Conservation (phyloP, 2,113 vertebrate genomes). For the Acinonyx jubatus region DNA sequence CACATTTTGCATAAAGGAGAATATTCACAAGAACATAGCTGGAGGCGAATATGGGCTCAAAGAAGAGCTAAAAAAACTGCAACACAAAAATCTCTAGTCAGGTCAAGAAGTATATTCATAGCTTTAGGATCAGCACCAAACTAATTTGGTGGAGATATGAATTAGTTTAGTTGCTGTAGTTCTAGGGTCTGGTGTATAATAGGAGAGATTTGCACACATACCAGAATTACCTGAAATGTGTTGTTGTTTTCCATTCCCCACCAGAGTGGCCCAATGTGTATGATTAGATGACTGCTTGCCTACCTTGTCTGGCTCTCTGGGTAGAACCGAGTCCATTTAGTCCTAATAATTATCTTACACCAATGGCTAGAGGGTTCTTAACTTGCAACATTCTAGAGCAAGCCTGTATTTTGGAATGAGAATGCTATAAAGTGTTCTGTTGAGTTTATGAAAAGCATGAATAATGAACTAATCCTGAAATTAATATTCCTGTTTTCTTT, state of each 20-base stretch:
- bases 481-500: background rate
- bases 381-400: background rate
- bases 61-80: background rate
- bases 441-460: background rate
- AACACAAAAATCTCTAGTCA: background rate
- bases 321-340: background rate
- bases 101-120: background rate
- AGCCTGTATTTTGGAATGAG: background rate
- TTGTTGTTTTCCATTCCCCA: background rate
- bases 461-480: background rate
- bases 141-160: background rate
- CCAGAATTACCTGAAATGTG: background rate
- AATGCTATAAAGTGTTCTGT: background rate
- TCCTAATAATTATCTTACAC: background rate
- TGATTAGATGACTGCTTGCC: background rate
- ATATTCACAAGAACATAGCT: background rate
- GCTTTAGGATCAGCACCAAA: background rate
- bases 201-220: background rate
- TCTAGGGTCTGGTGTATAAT: background rate
- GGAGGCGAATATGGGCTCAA: background rate
- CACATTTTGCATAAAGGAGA: background rate
- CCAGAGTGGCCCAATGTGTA: fast-evolving
- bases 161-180: background rate
- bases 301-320: background rate
- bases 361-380: background rate